phyloP scores from a whole-genome alignment of 1,140 invertebrate species.

The Scylla paramamosain region DNA sequence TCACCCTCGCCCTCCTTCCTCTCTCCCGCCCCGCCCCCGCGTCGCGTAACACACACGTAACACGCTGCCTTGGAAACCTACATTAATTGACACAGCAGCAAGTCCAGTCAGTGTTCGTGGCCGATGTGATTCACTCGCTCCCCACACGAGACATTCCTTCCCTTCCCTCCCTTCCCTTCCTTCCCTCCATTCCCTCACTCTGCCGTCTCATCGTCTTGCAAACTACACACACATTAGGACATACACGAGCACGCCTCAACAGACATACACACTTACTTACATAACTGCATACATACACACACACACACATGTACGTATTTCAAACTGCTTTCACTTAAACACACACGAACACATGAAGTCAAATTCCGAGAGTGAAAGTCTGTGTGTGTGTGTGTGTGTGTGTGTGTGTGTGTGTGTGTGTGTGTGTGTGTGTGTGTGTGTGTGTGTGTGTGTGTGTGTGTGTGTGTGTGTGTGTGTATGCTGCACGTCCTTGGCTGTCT shows the following conservation, averaged over 20 bases:
- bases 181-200: too few species aligned
- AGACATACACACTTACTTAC: background rate
- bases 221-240: background rate
- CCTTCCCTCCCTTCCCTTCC: background rate
- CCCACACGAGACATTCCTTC: too few species aligned
- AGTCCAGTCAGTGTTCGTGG: background rate
- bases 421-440: constrained; percentile 3
- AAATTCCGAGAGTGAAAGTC: background rate
- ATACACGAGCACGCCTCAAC: background rate
- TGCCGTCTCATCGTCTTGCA: too few species aligned
- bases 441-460: too few species aligned
- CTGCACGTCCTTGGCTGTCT: constrained; percentile 9
- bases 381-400: background rate
- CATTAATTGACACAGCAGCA: background rate
- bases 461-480: background rate
- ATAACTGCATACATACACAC: background rate
- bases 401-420: constrained; percentile 3
- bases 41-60: background rate
- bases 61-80: constrained; percentile 1
- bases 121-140: background rate
- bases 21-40: too few species aligned
- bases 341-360: background rate
- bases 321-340: background rate
- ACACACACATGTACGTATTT: background rate
- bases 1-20: too few species aligned